Conservation (phyloP, 1,140 invertebrate species). For the Sinella curviseta region DNA sequence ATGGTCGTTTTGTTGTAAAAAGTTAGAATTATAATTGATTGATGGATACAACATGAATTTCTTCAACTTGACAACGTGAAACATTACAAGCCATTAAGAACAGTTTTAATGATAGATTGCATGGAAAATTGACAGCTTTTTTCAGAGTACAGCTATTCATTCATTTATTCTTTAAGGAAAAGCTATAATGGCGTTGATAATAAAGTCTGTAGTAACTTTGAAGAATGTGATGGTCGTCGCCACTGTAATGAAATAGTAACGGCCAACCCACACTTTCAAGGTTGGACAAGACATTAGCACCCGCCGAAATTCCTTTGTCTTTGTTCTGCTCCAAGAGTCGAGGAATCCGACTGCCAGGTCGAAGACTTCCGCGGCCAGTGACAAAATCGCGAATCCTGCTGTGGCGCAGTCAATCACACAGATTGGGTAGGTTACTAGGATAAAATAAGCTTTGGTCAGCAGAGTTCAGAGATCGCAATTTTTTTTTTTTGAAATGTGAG, state of each 20-base stretch:
- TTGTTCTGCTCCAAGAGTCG: constrained; percentile 25
- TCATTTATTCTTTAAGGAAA: constrained; percentile 1
- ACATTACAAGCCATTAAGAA: too few species aligned
- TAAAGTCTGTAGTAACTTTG: neutral
- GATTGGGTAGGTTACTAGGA: neutral
- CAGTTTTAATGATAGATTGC: too few species aligned
- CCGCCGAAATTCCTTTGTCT: neutral
- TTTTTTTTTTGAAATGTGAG: neutral
- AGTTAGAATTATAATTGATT: too few species aligned
- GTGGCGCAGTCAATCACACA: neutral
- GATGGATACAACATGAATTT: too few species aligned
- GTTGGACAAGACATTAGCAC: constrained; percentile 17
- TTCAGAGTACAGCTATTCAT: neutral
- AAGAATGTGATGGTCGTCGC: constrained; percentile 23
- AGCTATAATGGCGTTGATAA: constrained; percentile 27
- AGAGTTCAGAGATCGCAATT: too few species aligned
- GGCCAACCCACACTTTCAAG: constrained; percentile 21
- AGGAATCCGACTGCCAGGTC: constrained; percentile 19
- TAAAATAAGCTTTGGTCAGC: too few species aligned
- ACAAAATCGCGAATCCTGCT: neutral
- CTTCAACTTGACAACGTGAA: too few species aligned
- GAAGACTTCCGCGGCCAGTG: neutral
- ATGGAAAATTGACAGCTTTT: too few species aligned
- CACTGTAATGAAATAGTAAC: constrained; percentile 23
- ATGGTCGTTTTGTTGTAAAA: too few species aligned